Percentiles rank a stretch among this genome's conserved stretches.
Conservation (phyloP, 2,888 invertebrate species). For the Chymomyza amoena region DNA sequence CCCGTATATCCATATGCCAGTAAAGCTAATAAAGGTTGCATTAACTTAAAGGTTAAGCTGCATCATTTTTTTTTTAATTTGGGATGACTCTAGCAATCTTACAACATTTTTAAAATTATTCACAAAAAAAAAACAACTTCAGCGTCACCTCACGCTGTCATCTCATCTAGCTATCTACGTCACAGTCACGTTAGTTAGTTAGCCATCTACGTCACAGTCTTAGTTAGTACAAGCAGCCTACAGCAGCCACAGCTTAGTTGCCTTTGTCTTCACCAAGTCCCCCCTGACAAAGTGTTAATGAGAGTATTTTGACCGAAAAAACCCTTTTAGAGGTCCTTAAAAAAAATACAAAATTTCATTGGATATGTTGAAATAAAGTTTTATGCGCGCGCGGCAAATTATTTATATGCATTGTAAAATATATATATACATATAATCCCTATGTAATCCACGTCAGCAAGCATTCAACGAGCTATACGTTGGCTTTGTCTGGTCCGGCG, state of each 20-base stretch:
- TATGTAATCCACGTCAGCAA: constrained; percentile 24
- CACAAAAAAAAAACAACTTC: too few species aligned
- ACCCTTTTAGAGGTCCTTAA: background rate
- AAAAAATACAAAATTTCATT: constrained; percentile 6
- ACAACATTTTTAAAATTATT: too few species aligned
- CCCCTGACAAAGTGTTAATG: too few species aligned
- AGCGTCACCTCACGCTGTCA: too few species aligned
- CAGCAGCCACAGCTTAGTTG: background rate
- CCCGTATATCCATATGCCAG: too few species aligned
- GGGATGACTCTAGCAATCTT: too few species aligned
- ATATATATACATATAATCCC: constrained; percentile 9
- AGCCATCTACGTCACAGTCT: too few species aligned
- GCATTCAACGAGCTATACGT: background rate
- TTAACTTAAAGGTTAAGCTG: too few species aligned
- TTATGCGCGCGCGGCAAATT: constrained; percentile 17
- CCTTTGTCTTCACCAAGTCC: background rate
- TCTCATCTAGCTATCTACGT: too few species aligned
- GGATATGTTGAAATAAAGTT: constrained; percentile 13
- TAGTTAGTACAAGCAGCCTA: background rate
- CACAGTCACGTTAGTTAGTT: too few species aligned
- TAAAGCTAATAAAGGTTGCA: too few species aligned
- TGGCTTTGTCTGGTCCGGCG: background rate
- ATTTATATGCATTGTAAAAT: background rate
- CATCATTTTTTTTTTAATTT: too few species aligned
- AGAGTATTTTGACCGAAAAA: background rate